Conservation (phyloP, 2,888 invertebrate species). For the Chalcosyrphus nemorum region DNA sequence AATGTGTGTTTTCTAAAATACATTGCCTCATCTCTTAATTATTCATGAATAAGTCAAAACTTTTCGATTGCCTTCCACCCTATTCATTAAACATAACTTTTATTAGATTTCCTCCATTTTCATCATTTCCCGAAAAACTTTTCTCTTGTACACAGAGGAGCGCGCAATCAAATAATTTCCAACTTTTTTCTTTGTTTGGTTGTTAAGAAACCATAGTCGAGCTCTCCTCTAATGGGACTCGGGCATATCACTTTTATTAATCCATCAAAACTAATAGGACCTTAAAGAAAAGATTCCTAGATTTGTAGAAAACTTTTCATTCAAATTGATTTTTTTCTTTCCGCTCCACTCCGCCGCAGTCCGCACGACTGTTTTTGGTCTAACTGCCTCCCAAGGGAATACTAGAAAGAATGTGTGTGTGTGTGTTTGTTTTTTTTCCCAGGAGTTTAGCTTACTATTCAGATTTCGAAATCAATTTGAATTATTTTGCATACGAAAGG, state of each 20-base stretch:
- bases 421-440: no score
- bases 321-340: background rate
- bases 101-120: background rate
- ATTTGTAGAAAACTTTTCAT: background rate
- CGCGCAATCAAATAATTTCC: background rate
- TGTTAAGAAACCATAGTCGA: background rate
- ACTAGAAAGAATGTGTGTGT: no score
- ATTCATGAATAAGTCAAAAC: constrained; percentile 1
- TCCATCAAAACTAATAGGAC: constrained; percentile 18
- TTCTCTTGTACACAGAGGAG: background rate
- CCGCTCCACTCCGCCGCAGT: no score
- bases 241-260: background rate
- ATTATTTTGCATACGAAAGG: constrained; percentile 36
- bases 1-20: background rate
- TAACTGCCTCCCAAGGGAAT: background rate
- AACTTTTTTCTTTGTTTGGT: no score
- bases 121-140: background rate
- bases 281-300: background rate
- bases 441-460: background rate
- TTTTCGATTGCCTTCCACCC: background rate
- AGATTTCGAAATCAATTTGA: constrained; percentile 17
- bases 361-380: no score
- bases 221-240: background rate
- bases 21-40: background rate
- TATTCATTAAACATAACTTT: constrained; percentile 5